Conservation (phyloP, 2,113 vertebrate genomes). For the Odobenus rosmarus region DNA sequence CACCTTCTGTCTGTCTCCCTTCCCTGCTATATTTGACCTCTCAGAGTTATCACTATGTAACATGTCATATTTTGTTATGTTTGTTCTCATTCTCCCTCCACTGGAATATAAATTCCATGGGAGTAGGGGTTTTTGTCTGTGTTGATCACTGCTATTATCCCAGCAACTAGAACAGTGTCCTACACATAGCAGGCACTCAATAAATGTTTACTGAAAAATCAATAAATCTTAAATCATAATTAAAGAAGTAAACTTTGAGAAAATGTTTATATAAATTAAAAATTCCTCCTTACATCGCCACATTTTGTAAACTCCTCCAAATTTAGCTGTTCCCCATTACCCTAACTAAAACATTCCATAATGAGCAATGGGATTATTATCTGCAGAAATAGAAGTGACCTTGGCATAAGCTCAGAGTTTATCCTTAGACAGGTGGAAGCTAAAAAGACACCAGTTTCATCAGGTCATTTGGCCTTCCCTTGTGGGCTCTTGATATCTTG, state of each 20-base stretch:
- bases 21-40: not conserved
- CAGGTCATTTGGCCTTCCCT: not conserved
- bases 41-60: not conserved
- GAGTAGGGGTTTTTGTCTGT: not conserved
- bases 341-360: not conserved
- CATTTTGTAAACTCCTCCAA: not conserved
- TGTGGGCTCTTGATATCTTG: not conserved
- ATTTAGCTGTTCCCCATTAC: not conserved
- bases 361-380: not conserved
- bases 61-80: not conserved
- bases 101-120: not conserved
- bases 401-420: not conserved
- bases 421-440: not conserved
- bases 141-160: not conserved
- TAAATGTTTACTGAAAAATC: constrained; percentile 40
- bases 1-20: not conserved
- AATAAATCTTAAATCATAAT: constrained; percentile 50
- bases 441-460: not conserved
- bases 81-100: not conserved
- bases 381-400: not conserved
- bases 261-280: not conserved
- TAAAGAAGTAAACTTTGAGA: not conserved
- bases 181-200: not conserved
- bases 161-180: not conserved
- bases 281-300: not conserved